A percentile compares a stretch with the other conserved stretches of the same genome.
These are phyloP conservation scores for Sebastes ruberrimus DNA, from an alignment of 2,797 vertebrate species.

Conservation along the genomic window DNA sequence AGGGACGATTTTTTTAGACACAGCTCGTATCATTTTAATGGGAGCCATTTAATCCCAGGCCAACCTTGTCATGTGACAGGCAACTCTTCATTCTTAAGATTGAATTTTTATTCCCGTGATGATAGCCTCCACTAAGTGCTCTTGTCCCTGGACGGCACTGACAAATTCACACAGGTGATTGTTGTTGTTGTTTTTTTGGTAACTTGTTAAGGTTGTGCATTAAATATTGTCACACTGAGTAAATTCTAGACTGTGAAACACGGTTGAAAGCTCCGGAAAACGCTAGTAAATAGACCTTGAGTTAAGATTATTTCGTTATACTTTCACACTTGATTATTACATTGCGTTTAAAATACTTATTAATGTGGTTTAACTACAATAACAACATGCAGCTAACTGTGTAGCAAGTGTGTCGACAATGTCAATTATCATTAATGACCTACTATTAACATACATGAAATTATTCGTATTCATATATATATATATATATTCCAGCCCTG, in stretches of 20 bases:
- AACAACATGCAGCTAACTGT: background rate
- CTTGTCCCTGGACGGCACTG: conserved; percentile 33
- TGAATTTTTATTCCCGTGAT: conserved; percentile 50
- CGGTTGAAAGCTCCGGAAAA: background rate
- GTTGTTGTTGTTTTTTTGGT: background rate
- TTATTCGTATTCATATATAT: too few species aligned
- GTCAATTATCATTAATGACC: background rate
- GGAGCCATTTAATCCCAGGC: conserved; percentile 64
- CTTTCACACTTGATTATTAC: background rate
- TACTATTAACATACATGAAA: background rate
- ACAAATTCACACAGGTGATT: conserved; percentile 29
- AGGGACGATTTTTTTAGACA: conserved; percentile 51
- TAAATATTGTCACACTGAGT: background rate
- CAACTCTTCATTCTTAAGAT: conserved; percentile 61
- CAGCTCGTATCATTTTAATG: conserved; percentile 77
- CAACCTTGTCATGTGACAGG: conserved; percentile 77
- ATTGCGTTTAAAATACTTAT: background rate
- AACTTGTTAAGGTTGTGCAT: background rate
- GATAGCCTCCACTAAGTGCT: conserved; percentile 38
- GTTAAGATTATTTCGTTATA: background rate
- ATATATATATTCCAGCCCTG: too few species aligned
- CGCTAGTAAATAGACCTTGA: background rate
- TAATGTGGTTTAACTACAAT: background rate
- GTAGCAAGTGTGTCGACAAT: background rate
- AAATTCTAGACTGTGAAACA: background rate